phyloP scores from a whole-genome alignment of 1,140 invertebrate genomes.

The Homalodisca vitripennis region DNA sequence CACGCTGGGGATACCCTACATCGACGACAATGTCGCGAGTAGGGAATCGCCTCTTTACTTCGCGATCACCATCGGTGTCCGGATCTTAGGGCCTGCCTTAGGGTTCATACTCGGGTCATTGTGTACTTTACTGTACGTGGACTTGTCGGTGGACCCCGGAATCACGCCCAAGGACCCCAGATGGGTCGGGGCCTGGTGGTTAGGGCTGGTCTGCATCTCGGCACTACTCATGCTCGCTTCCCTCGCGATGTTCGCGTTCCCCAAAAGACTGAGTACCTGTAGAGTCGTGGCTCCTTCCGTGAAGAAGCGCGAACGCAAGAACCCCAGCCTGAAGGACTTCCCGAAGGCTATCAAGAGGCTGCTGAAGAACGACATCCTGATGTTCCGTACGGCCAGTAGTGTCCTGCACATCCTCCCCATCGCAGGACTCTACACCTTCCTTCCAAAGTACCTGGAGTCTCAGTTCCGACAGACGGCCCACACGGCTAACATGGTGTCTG shows the following conservation, averaged over 20 bases:
- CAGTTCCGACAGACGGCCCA: constrained; percentile 87
- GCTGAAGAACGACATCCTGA: constrained; percentile 85
- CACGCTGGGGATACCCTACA: constrained; percentile 90
- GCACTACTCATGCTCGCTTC: constrained; percentile 75
- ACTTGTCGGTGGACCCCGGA: constrained; percentile 70
- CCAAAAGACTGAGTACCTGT: constrained; percentile 60
- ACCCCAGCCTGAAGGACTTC: constrained; percentile 72
- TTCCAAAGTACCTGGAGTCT: constrained; percentile 91
- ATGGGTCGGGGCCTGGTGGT: constrained; percentile 93
- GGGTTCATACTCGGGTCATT: constrained; percentile 90
- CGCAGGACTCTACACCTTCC: constrained; percentile 87
- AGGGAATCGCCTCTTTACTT: constrained; percentile 92
- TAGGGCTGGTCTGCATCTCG: constrained; percentile 79
- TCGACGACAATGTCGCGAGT: constrained; percentile 91
- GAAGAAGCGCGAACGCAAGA: constrained; percentile 52
- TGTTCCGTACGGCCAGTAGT: constrained; percentile 84
- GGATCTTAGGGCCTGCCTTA: constrained; percentile 85
- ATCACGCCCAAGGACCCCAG: constrained; percentile 80
- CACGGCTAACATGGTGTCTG: constrained; percentile 88
- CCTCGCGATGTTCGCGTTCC: constrained; percentile 86
- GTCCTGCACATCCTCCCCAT: constrained; percentile 89
- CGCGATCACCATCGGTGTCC: constrained; percentile 87
- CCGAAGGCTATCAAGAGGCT: constrained; percentile 82
- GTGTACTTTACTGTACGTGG: constrained; percentile 84
- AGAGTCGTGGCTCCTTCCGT: constrained; percentile 37